Base-by-base conservation (phyloP, 2,888 invertebrate genomes). In the Stegophylla sp. region DNA sequence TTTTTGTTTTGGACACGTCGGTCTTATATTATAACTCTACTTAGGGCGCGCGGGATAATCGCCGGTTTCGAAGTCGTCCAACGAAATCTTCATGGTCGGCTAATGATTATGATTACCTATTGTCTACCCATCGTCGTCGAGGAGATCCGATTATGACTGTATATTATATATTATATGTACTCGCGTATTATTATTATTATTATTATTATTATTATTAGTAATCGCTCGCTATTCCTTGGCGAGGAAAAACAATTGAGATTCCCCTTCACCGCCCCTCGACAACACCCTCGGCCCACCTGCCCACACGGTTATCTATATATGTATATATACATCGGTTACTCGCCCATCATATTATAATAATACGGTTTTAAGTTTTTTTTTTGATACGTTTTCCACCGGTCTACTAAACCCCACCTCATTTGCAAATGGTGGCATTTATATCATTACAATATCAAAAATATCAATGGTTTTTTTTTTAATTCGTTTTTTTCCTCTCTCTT, bases 31-130 rank as follows among this genome's bases (percentile, higher is more conserved):
- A 63, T 71, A 71, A 79, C n/a, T 71, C 79, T 71, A 79, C 79
- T 79, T 71, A 79, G 79, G 79, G 79, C 79, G 79, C 79, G 79
- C 79, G 79, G 69, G 69, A 79, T 79, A 79, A 79, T 71, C 79
- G 71, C 79, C 34, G 61, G 71, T 61, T 71, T 71, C 61, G 79
- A 53, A 66, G 64, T 26, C 69, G 69, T 41, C 79, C 79, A 45
- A 69, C 69, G 59, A 59, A 56, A 28, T 45, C 69, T 69, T 71
- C 69, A 71, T 26, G 79, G 77, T 77, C 56, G 77, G 77, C 66
- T 77, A 77, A 77, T 77, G 56, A 77, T 77, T 77, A 67, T 59
- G 67, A 77, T 77, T 77, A 45, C 67, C 77, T 59, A 77, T 77
- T 77, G 77, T 77, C 77, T 76, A 23, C 74, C 34, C 48, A n/a